Evolutionary conservation across 2,797 vertebrate genomes (phyloP).

Genomic region (Sciurus vulgaris): DNA sequence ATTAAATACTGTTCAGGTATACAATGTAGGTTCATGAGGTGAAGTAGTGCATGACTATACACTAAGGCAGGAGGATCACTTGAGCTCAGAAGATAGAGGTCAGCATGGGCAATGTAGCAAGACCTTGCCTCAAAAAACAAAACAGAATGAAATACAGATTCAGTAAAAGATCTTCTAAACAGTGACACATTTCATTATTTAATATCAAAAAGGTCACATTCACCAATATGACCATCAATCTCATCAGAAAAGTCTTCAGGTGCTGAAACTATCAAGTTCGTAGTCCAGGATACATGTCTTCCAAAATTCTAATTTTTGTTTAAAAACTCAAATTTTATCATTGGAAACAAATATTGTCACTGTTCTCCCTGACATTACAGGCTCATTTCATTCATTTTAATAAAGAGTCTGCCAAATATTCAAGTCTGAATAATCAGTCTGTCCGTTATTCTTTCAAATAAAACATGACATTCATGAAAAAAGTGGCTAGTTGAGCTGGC

Average conservation of each 20-base stretch:
- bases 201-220: not conserved
- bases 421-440: not conserved
- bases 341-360: not conserved
- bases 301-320: constrained; percentile 29
- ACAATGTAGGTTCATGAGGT: not conserved
- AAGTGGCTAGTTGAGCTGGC: not conserved
- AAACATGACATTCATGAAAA: constrained; percentile 1
- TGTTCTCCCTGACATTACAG: not conserved
- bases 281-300: not conserved
- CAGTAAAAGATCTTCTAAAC: constrained; percentile 5
- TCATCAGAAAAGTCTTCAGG: not conserved
- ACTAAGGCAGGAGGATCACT: no score
- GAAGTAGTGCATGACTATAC: no score
- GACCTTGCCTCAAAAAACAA: not conserved
- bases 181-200: not conserved
- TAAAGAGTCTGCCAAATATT: constrained; percentile 11
- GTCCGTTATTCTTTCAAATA: constrained; percentile 14
- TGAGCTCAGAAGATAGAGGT: no score
- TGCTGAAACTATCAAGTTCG: not conserved
- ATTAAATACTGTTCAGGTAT: not conserved
- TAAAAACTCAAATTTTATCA: constrained; percentile 42
- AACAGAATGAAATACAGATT: constrained; percentile 23
- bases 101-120: no score
- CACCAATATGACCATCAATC: not conserved
- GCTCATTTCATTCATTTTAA: constrained; percentile 1